Conservation (phyloP, 2,888 invertebrate species). For the Neoitamus cyanurus region DNA sequence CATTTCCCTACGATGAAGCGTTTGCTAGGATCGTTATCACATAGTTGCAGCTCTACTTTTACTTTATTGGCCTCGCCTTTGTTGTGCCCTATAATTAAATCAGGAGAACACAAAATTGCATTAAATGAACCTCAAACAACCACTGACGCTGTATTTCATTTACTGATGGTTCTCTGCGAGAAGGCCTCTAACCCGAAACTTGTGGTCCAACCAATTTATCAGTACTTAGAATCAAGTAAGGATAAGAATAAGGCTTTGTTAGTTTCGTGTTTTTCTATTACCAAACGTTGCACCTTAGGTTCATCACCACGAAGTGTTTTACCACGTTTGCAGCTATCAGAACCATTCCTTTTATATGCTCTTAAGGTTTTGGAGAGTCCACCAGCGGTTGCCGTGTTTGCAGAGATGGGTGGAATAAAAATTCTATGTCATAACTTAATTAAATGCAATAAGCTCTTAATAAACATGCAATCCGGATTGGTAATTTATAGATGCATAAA, state of each 20-base stretch:
- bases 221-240: constrained; percentile 71
- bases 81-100: constrained; percentile 60
- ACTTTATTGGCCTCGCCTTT: constrained; percentile 73
- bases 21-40: constrained; percentile 81
- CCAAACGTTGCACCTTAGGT: constrained; percentile 54
- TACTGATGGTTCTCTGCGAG: constrained; percentile 80
- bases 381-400: constrained; percentile 79
- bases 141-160: constrained; percentile 88
- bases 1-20: constrained; percentile 85
- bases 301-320: constrained; percentile 63
- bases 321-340: constrained; percentile 74
- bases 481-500: constrained; percentile 73
- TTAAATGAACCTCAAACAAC: constrained; percentile 78
- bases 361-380: constrained; percentile 82
- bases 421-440: constrained; percentile 84
- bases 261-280: not conserved
- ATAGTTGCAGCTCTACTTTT: constrained; percentile 78
- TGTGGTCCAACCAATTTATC: constrained; percentile 81
- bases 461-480: constrained; percentile 76
- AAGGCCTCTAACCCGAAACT: constrained; percentile 80
- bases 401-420: constrained; percentile 79
- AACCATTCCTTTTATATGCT: constrained; percentile 87
- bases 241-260: not conserved
- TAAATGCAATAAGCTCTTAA: constrained; percentile 76
- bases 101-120: constrained; percentile 59